Base-by-base conservation (phyloP, 2,888 invertebrate species). In the Meloe dianella region DNA sequence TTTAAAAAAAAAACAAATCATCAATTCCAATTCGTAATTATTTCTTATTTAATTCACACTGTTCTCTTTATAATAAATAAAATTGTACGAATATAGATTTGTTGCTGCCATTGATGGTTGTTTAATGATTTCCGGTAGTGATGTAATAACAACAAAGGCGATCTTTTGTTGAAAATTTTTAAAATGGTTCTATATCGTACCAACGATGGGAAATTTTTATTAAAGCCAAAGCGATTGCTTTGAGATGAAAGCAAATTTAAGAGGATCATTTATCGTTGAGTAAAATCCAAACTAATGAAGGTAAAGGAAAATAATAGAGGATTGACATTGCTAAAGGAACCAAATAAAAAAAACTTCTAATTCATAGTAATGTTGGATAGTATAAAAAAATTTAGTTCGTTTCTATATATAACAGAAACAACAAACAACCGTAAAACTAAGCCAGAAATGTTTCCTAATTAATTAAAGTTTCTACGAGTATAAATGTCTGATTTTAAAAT, bases 251-350 rank as follows among this genome's bases (percentile, higher is more conserved):
- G 47, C 47, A 47, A 20, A 47, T 20, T 47, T 47, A 10, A 47
- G 20, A 47, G 47, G 20, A 47, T 47, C 47, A 47, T 47, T 47
- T 47, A 22, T 47, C 47, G 47, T 47, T 47, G 47, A 47, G 20
- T 41, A 47, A 20, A 47, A 47, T 47, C 47, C 47, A 47, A 47
- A 20, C 47, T 47, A 47, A 47, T 47, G 47, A 47, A 47, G 47
- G 47, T 47, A 47, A 47, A 10, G 20, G 47, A 20, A 47, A 35
- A 20, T 20, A 47, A 47, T 9, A 47, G 20, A 9, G 20, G 20
- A 41, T 12, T 17, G 17, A n/a, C 41, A 17, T 17, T 41, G 41
- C 17, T 41, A 41, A 41, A 41, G 41, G 41, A 47, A 47, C 10
- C 9, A 22, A 47, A 47, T 47, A 10, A 47, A 47, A 20, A 20